Evolutionary conservation across 2,888 invertebrate genomes (phyloP), one percentile per base, ranked within the genome.

Genomic region (Metellina segmentata): DNA sequence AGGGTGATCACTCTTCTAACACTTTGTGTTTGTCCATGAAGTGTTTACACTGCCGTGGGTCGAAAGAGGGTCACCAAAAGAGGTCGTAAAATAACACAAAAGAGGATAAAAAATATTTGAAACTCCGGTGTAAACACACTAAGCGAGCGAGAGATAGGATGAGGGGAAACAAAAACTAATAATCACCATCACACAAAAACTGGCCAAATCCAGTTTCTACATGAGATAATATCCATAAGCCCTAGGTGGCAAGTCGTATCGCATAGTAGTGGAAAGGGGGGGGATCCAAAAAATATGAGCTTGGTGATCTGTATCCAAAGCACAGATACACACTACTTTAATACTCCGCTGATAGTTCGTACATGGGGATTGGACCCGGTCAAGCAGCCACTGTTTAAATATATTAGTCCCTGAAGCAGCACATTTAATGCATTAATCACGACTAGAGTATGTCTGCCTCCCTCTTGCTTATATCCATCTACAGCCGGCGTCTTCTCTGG

Each of bases 391-490:
- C 81, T 91, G 81, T 75, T 91, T 87, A 83, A 83, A 87, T 79
- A 87, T 86, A 91, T 86, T 86, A 86, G n/a, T n/a, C n/a, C n/a
- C 90, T 75, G 83, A 85, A 90, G 85, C 90, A 90, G 90, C 85
- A 85, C 90, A 90, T 90, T 90, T 85, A 90, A 81, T 86, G 86
- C 90, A 91, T 91, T 91, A 91, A 91, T 91, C 90, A 91, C 77
- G 90, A 91, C 90, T n/a, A n/a, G n/a, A 86, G 86, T 86, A 86
- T 82, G 90, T 90, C 86, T 86, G 85, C 86, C 90, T 90, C 90
- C 90, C 90, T 85, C 90, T 74, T 53, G 53, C 70, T 71, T 79
- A 87, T 79, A 79, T 87, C 19, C 88, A 74, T 51, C 61, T 85
- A 61, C 79, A 75, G 79, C 74, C 74, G n/a, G 49, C 74, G 72